Base-by-base conservation (phyloP, 23 tunicate species). In the Botrylloides violaceus region DNA sequence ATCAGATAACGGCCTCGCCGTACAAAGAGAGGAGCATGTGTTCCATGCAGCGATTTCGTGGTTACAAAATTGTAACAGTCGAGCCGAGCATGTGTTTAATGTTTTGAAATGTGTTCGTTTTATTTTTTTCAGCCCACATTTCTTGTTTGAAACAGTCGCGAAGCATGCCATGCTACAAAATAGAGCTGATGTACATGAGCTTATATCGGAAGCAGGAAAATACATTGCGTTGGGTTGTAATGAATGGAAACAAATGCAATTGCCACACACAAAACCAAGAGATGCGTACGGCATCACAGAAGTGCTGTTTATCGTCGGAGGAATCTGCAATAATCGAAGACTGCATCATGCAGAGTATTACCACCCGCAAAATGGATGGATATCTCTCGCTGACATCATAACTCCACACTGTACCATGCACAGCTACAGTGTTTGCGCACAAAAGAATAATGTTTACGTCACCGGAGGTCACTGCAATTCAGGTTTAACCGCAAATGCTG, bases 381-480 rank as follows among this genome's bases (percentile, higher is more conserved):
- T 49, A 33, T 60, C 87, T 1, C 74, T 92, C 22, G 36, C 78
- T 27, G 87, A 92, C 33, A 92, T 92, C 35, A 64, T 80, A 7
- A 92, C 98, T 2, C 53, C 79, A 1, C 98, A 92, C 57, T 66
- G 81, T 1, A 32, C 82, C 2, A 80, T 92, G 86, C 98, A 92
- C 66, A 81, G 88, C 70, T 92, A 84, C 84, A 87, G 95, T 64
- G 98, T 92, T 21, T 81, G 87, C 58, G 85, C 92, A 24, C 82
- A 75, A 60, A 77, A 92, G 31, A 92, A 92, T 58, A 76, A 92
- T 74, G 76, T 92, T 29, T 92, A 92, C 72, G 83, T 92, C 24
- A 84, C 98, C 25, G 98, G 98, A 1, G 98, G 98, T 20, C 98
- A 92, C 59, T 78, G 88, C 58, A 92, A 84, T 68, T 81, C 82